Conservation (phyloP, 2,888 invertebrate species). For the Eilema depressum region DNA sequence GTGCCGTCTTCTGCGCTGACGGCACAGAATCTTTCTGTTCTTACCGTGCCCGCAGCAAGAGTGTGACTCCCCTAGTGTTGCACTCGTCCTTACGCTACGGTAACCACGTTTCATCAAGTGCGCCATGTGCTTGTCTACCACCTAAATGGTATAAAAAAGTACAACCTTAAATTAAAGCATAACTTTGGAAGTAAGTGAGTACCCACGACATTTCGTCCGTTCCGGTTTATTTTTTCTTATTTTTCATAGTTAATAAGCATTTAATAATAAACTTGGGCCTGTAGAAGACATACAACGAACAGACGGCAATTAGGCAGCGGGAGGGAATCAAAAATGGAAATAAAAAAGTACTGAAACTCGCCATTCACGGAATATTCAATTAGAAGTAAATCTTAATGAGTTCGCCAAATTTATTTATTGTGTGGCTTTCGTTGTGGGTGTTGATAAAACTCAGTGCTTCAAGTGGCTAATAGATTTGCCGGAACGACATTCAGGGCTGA, state of each 20-base stretch:
- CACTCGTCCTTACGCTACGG: no score
- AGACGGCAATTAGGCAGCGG: constrained; percentile 36
- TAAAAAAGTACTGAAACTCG: constrained; percentile 14
- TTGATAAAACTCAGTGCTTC: background rate
- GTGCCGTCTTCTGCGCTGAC: no score
- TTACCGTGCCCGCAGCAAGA: no score
- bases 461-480: background rate
- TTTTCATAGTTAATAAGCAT: constrained; percentile 44
- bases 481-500: no score
- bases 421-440: background rate
- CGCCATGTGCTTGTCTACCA: no score
- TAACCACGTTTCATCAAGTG: no score
- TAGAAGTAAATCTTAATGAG: constrained; percentile 1
- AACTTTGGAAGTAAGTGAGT: background rate
- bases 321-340: constrained; percentile 34
- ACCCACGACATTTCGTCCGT: background rate
- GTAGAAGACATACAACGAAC: constrained; percentile 47
- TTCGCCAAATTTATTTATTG: background rate
- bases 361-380: constrained; percentile 2
- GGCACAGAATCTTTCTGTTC: no score
- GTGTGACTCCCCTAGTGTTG: no score
- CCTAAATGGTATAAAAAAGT: no score
- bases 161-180: background rate
- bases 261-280: constrained; percentile 48
- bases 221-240: constrained; percentile 12